Evolutionary conservation across 2,888 invertebrate genomes (phyloP).

Genomic region (Euphydryas editha): DNA sequence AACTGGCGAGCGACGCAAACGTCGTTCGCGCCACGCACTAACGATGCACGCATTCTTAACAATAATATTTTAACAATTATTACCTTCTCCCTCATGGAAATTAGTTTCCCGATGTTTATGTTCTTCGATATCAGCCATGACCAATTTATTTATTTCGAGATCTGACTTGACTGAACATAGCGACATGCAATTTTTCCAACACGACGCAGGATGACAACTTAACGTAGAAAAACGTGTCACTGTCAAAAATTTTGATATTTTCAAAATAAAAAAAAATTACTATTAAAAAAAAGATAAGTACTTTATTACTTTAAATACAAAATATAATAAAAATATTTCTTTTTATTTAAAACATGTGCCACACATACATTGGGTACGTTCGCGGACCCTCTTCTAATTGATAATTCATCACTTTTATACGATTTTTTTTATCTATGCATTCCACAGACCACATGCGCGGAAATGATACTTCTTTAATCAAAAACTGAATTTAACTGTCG

Average conservation of each 20-base stretch:
- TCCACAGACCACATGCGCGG: too few species aligned
- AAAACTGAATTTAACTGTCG: too few species aligned
- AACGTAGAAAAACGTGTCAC: constrained; percentile 67
- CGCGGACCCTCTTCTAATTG: too few species aligned
- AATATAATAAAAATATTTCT: neutral
- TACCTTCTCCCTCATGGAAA: constrained; percentile 82
- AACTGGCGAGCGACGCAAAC: constrained; percentile 61
- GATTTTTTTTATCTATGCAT: too few species aligned
- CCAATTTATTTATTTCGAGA: constrained; percentile 81
- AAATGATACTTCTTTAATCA: too few species aligned
- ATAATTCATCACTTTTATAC: too few species aligned
- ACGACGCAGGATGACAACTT: constrained; percentile 75
- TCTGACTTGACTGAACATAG: constrained; percentile 81
- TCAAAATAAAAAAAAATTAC: neutral
- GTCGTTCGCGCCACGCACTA: constrained; percentile 66
- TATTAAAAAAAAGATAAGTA: neutral
- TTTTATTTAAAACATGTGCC: neutral
- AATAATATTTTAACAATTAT: constrained; percentile 77
- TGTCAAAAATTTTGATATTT: constrained; percentile 51
- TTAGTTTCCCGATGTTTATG: constrained; percentile 78
- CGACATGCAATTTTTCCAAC: constrained; percentile 77
- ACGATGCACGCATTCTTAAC: constrained; percentile 65
- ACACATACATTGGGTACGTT: too few species aligned
- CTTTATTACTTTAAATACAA: neutral
- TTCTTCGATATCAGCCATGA: constrained; percentile 81